phyloP scores from a whole-genome alignment of 2,113 vertebrate species.

The Sapayoa aenigma region DNA sequence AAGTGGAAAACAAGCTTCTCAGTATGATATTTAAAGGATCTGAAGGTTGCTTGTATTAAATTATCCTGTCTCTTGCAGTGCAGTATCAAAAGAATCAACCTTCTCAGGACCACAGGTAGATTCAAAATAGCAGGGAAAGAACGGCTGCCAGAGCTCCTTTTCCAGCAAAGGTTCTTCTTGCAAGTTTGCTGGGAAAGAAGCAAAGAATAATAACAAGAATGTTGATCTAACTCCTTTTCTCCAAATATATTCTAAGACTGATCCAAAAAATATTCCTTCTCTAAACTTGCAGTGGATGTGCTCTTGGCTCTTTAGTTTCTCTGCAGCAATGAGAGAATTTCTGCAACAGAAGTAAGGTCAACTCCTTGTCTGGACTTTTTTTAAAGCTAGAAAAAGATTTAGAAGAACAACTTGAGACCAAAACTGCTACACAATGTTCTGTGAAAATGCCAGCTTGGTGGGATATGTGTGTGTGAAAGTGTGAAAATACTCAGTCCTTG shows the following conservation, averaged over 20 bases:
- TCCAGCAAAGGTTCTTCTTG: neutral
- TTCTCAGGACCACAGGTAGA: neutral
- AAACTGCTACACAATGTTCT: neutral
- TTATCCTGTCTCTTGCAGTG: neutral
- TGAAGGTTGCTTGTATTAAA: neutral
- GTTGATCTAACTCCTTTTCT: neutral
- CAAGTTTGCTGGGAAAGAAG: neutral
- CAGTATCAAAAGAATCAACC: neutral
- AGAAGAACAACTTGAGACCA: neutral
- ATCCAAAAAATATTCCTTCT: neutral
- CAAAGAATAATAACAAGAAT: neutral
- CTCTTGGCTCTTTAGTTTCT: neutral
- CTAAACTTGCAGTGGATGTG: neutral
- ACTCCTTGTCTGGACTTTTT: neutral
- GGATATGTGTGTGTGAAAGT: neutral
- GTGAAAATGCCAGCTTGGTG: neutral
- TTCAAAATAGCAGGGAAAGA: neutral
- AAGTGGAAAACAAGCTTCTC: neutral
- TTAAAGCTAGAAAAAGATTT: neutral
- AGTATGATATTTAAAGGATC: neutral
- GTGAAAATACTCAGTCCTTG: neutral
- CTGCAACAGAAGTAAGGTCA: neutral
- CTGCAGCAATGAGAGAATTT: neutral
- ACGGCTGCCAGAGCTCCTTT: neutral
- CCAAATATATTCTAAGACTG: neutral